Base-by-base conservation (phyloP, 1,140 invertebrate genomes). In the Macrosteles quadrilineatus region DNA sequence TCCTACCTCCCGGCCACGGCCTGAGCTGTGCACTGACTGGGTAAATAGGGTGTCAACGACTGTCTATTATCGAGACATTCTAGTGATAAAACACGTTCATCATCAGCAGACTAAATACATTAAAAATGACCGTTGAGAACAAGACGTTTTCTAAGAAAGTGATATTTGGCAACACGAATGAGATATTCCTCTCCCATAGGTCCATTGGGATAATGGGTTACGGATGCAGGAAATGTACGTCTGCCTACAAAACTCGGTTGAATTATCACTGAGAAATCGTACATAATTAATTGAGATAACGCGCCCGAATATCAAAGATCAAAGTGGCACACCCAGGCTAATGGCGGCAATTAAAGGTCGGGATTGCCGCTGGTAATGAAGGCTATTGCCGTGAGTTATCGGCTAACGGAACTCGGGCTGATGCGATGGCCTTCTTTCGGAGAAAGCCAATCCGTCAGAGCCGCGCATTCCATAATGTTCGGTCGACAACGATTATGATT, bases 221-320 rank as follows among this genome's bases (percentile, higher is more conserved):
- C 32, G 4, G 4, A 3, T 6, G n/a, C n/a, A 50, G n/a, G 47
- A 19, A 50, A 17, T n/a, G 47, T 11, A 50, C 47, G 47, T 4
- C 47, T 19, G 47, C 6, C 47, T 4, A 3, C 6, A 6, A 17
- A 17, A 9, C 47, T 19, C 4, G 14, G 47, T 3, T 19, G 47
- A 17, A 21, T 19, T 59, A 59, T 59, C 55, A 23, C 55, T 59
- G 55, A 59, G 55, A 59, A 59, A 59, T 59, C 55, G 27, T 36
- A 36, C 55, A n/a, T 19, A 30, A 29, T 59, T 59, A 59, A 50
- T 50, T 23, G 23, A 14, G 55, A 23, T 30, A 59, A 14, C 55
- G 55, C 55, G 25, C 12, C 55, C 55, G 55, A 59, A 50, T 36
- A 59, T 59, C 55, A 25, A 23, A 59, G 55, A 59, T 59, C 55